Base-by-base conservation (phyloP, 2,113 vertebrate genomes). In the Eurystomus gularis region DNA sequence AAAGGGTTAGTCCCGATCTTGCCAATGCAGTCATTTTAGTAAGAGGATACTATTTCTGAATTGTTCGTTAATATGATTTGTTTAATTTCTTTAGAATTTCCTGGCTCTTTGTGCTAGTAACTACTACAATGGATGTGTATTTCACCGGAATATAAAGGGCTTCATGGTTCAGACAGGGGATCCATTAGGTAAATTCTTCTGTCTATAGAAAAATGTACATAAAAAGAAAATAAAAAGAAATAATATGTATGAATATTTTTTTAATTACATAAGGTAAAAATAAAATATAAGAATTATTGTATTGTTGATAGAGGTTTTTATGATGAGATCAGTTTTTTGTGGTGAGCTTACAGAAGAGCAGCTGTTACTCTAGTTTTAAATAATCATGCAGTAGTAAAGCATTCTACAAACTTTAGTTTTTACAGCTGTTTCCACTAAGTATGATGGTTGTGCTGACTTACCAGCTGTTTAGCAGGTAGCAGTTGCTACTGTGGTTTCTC, bases 131-230 rank as follows among this genome's bases (percentile, higher is more conserved):
- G 99, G 99, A 37, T 99, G 98, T 75, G 17, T 98, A 86, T 99
- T 99, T 97, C 99, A 99, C 94, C 98, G 99, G 86, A 99, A 99
- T 91, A 99, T 99, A 96, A 99, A 99, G 96, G 99, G 99, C 65
- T 99, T 99, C 97, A 99, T 99, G 99, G 99, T 99, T 73, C 99
- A 99, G 97, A 99, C 99, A 2, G 99, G 99, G 88, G 99, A 99
- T 97, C 99, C 99, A 6, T 98, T 99, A 98, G 99, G 99, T 99
- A 98, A 98, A 72, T 84, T 66, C 44, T 85, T 94, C 42, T 60
- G 51, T 77, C 71, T 19, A 6, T 65, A 73, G 65, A 71, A 86
- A 86, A 91, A 75, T 51, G 12, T 81, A 48, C 33, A 46, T 80
- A 46, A 72, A 79, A 75, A 72, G 61, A 44, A 69, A 66, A 73